These are phyloP conservation scores for Gymnocephalus cernua DNA, from an alignment of 2,113 vertebrate species.

Conservation along the genomic window DNA sequence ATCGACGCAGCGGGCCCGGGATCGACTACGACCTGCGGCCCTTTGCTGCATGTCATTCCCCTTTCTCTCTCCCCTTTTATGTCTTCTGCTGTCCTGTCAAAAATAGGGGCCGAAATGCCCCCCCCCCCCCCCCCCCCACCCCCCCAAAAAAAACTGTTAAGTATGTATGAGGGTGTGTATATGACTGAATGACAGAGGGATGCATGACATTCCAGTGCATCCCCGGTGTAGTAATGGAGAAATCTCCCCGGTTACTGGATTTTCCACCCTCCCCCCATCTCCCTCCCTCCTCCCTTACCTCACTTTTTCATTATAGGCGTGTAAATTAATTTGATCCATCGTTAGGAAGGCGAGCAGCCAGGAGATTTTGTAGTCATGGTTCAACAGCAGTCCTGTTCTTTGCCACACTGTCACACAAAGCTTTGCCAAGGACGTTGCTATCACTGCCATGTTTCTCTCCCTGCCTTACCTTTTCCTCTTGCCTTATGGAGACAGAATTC, in stretches of 20 bases:
- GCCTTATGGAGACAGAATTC: not conserved
- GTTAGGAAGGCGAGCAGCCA: conserved; percentile 46
- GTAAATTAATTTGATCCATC: conserved; percentile 67
- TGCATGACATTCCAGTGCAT: no score
- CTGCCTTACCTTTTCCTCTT: conserved; percentile 14
- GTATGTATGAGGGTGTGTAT: no score
- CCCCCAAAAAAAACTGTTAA: no score
- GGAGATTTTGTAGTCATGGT: conserved; percentile 60
- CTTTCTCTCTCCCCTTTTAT: no score
- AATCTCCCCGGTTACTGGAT: conserved; percentile 54
- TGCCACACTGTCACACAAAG: conserved; percentile 59
- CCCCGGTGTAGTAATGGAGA: conserved; percentile 17
- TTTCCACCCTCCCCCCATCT: not conserved
- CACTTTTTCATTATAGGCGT: conserved; percentile 38
- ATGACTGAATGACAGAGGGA: not conserved
- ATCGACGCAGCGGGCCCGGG: no score
- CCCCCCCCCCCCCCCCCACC: no score
- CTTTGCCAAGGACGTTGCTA: conserved; percentile 50
- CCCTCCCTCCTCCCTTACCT: not conserved
- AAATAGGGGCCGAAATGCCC: no score
- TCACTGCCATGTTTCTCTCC: conserved; percentile 25
- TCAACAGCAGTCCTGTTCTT: conserved; percentile 45
- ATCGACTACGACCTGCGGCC: no score
- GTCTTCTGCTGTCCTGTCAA: no score
- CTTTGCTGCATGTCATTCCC: no score